Conservation (phyloP, 2,888 invertebrate species). For the Iphiclides podalirius region DNA sequence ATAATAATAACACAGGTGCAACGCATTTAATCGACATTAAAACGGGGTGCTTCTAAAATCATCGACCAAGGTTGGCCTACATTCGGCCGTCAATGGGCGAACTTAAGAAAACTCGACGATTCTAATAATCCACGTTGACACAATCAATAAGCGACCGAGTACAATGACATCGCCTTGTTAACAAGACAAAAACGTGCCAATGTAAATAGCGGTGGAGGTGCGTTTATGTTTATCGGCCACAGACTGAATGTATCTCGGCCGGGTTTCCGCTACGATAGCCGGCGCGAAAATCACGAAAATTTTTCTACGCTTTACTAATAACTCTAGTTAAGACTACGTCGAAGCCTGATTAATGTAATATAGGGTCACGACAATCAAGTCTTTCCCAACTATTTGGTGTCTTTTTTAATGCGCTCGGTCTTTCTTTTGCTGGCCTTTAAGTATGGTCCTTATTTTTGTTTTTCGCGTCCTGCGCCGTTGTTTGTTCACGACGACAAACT, state of each 20-base stretch:
- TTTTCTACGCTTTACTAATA: conserved; percentile 8
- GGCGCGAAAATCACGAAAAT: no score
- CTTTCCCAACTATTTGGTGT: conserved; percentile 55
- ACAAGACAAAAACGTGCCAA: conserved; percentile 68
- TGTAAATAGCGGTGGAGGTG: conserved; percentile 53
- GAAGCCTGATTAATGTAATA: no score
- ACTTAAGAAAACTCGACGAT: conserved; percentile 57
- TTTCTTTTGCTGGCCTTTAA: conserved; percentile 41
- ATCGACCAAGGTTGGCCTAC: conserved; percentile 16
- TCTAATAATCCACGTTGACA: conserved; percentile 70
- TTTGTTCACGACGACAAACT: conserved; percentile 40
- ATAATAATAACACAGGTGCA: conserved; percentile 22
- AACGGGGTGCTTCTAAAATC: conserved; percentile 17
- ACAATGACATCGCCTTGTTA: conserved; percentile 70
- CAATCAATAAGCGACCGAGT: conserved; percentile 57
- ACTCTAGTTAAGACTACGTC: no score
- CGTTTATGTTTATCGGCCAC: conserved; percentile 46
- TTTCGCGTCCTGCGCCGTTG: conserved; percentile 42
- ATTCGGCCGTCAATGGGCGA: conserved; percentile 30
- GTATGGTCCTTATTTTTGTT: conserved; percentile 58
- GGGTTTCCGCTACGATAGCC: no score
- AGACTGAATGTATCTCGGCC: no score
- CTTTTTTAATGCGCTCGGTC: conserved; percentile 47
- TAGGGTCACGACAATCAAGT: conserved; percentile 45
- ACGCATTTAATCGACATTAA: no score